These are phyloP conservation scores for Falco cherrug DNA, from an alignment of 2,797 vertebrate species.

Conservation along the genomic window DNA sequence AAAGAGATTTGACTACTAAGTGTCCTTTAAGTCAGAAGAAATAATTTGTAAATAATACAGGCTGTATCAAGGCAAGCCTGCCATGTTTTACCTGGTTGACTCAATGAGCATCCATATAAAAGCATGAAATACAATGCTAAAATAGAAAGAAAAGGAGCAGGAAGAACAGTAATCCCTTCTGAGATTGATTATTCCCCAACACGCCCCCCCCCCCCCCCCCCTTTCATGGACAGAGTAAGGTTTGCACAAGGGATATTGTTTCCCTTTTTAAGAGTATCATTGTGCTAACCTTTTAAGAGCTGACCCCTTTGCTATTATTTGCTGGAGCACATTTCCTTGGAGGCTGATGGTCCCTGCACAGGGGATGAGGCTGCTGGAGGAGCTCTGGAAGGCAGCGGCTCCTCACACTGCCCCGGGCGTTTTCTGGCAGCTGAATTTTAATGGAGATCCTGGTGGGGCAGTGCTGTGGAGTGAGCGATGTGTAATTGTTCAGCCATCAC, in stretches of 20 bases:
- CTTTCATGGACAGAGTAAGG: neutral
- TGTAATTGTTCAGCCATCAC: neutral
- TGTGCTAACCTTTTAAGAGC: neutral
- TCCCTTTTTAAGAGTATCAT: neutral
- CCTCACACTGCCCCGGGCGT: rapidly evolving
- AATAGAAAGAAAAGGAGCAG: neutral
- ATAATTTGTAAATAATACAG: neutral
- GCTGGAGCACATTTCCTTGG: too few relatives aligned
- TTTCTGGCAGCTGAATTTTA: neutral
- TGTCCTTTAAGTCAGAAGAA: neutral
- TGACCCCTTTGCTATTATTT: neutral
- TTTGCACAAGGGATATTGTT: neutral
- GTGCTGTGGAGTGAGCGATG: rapidly evolving
- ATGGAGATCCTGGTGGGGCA: neutral
- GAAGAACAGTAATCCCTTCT: neutral
- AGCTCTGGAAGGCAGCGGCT: neutral
- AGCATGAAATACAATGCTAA: neutral
- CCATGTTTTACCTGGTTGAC: neutral
- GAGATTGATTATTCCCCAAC: too few relatives aligned
- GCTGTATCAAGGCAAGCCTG: neutral
- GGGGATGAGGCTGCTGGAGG: neutral
- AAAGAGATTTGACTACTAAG: neutral
- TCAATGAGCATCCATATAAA: neutral
- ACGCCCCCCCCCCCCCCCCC: too few relatives aligned
- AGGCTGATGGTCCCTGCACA: rapidly evolving